These are phyloP conservation scores for Plectropomus leopardus DNA, from an alignment of 2,113 vertebrate genomes.

Conservation along the genomic window DNA sequence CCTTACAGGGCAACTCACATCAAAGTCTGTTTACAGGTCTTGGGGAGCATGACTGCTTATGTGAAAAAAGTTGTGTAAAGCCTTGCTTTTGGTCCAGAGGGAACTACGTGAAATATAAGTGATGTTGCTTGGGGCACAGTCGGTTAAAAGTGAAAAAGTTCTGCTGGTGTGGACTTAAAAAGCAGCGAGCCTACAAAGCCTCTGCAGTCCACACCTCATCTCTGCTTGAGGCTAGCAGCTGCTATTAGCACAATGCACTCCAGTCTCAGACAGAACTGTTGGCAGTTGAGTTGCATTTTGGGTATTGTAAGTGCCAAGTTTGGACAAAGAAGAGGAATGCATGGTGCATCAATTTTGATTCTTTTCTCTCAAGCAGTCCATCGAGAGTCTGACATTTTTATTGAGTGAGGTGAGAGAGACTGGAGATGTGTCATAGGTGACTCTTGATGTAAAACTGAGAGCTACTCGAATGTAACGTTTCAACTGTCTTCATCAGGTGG, in stretches of 20 bases:
- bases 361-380: not conserved
- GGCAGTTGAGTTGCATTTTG: not conserved
- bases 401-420: not conserved
- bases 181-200: too few relatives aligned
- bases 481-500: slow-evolving; percentile 85
- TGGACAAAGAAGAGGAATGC: not conserved
- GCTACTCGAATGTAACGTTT: not conserved
- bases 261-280: too few relatives aligned
- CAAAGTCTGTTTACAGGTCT: not conserved
- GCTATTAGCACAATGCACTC: not conserved
- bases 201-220: too few relatives aligned
- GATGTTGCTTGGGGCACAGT: not conserved
- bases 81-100: too few relatives aligned
- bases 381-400: not conserved
- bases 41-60: too few relatives aligned
- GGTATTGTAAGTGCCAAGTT: not conserved
- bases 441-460: not conserved
- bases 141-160: too few relatives aligned
- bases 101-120: not conserved
- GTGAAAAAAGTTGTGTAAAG: too few relatives aligned
- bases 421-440: not conserved
- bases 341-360: not conserved
- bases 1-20: not conserved
- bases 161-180: too few relatives aligned
- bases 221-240: not conserved